Base-by-base conservation (phyloP, 1,140 invertebrate species). In the Aphaenogaster ashmeadi region DNA sequence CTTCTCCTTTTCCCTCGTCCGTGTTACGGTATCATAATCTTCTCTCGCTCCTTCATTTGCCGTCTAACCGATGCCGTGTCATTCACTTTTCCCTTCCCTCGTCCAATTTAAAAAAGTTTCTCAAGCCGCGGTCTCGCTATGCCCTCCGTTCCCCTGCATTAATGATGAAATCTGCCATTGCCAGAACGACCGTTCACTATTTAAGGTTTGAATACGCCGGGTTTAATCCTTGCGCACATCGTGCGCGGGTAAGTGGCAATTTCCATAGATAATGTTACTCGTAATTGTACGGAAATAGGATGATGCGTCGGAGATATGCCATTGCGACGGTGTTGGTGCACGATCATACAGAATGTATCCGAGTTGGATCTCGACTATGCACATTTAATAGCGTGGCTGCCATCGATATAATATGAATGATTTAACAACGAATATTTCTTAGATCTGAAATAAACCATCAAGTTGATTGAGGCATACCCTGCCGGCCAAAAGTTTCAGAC, bases 201-300 rank as follows among this genome's bases (percentile, higher is more conserved):
- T 84, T 84, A 83, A 83, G 80, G 67, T 83, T 74, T 74, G 80
- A 83, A 74, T 74, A 47, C 52, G 8, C 64, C 52, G 13, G 11
- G 69, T 38, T 75, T 75, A 75, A 84, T 74, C 80, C 80, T 84
- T 52, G 80, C 54, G 69, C 44, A 21, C 54, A 72, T 58, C 41
- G 54, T 62, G 54, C 69, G 27, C 41, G 80, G 33, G 69, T 75
- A 75, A 84, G 69, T 75, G 80, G 80, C 80, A 84, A 84, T 84
- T 84, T 84, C 80, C 80, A 84, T 84, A 84, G 80, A 84, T 84
- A 84, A 84, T 84, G 80, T 84, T 84, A 84, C 69, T 75, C 80
- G 80, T 84, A 84, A 84, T 84, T 84, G 80, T 84, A 84, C 80
- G 80, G 80, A 84, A 84, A 84, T 84, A 74, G 80, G 80, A 84